Conservation (phyloP, 1,140 invertebrate genomes). For the Thalassaphorura encarpata region DNA sequence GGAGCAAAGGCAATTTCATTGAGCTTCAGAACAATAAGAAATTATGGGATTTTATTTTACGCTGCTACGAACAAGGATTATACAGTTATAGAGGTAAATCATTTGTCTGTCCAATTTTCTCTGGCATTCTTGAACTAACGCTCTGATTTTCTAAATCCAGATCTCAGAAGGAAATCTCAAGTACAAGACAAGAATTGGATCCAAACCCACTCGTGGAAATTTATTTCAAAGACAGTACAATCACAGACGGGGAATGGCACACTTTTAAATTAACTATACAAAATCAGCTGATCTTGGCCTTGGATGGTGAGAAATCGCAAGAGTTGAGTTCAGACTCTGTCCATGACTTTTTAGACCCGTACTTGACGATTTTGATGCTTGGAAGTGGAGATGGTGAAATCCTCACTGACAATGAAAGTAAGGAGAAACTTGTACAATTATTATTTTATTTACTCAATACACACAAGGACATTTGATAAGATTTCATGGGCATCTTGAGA, state of each 20-base stretch:
- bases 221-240: slow-evolving; percentile 45
- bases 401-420: no score
- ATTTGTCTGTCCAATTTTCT: not conserved
- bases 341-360: slow-evolving; percentile 85
- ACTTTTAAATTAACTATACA: slow-evolving; percentile 55
- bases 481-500: no score
- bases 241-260: slow-evolving; percentile 74
- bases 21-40: slow-evolving; percentile 66
- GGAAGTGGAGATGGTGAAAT: no score
- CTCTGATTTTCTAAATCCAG: slow-evolving; percentile 38
- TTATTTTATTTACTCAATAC: not conserved
- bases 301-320: slow-evolving; percentile 61
- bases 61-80: slow-evolving; percentile 77
- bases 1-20: slow-evolving; percentile 62
- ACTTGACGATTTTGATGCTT: slow-evolving; percentile 63
- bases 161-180: slow-evolving; percentile 53
- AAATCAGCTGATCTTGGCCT: slow-evolving; percentile 54
- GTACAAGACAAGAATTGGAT: slow-evolving; percentile 64
- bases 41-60: slow-evolving; percentile 67
- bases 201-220: slow-evolving; percentile 60
- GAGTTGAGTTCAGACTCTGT: slow-evolving; percentile 71
- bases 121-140: not conserved
- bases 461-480: no score
- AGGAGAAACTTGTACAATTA: no score
- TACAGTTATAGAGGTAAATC: slow-evolving; percentile 61